Evolutionary conservation across 1,140 invertebrate species (phyloP), one percentile per base, ranked within the genome.

Genomic region (Drosophila insularis): DNA sequence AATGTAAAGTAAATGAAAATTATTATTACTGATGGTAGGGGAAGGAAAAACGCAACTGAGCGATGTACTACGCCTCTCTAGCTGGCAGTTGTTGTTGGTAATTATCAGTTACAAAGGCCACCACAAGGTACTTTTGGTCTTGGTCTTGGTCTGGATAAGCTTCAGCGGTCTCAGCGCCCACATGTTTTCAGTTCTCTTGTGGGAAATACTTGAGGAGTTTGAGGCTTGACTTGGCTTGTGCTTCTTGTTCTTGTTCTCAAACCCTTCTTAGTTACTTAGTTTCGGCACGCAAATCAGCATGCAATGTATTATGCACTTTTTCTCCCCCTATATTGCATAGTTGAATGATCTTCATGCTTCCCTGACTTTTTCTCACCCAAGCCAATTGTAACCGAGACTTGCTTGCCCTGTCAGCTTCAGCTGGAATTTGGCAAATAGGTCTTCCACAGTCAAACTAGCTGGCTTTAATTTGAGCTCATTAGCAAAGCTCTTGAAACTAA

Each of bases 331-430:
- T 50, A 74, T 64, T 62, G 66, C 46, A 66, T 65, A 89, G 84
- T 87, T 87, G 84, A 87, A 87, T 56, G 84, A 80, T 87, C 84
- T 89, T 87, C 80, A 89, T 50, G 84, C 62, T 78, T 68, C 76
- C 76, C 71, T 74, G 79, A 72, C 62, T 63, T 71, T 78, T 78
- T 68, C 74, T 53, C 55, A 58, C 64, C 75, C 43, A 50, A 78
- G 56, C 61, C 68, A 72, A 71, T 70, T 89, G 82, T 87, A 87
- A 72, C 80, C 64, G 81, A 84, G 63, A 84, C 81, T 77, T 21
- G 43, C 7, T 50, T 3, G 43, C 8, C 8, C n/a, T 50, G 43
- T 50, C 43, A 50, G 43, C 11, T 11, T 50, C 8, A 21, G 69
- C n/a, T 66, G 70, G 75, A 79, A 84, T 84, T 85, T 72, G 68